A percentile compares a stretch with the other conserved stretches of the same genome.
These are phyloP conservation scores for Fistularia tabacaria DNA, from an alignment of 2,797 vertebrate species.

Conservation along the genomic window DNA sequence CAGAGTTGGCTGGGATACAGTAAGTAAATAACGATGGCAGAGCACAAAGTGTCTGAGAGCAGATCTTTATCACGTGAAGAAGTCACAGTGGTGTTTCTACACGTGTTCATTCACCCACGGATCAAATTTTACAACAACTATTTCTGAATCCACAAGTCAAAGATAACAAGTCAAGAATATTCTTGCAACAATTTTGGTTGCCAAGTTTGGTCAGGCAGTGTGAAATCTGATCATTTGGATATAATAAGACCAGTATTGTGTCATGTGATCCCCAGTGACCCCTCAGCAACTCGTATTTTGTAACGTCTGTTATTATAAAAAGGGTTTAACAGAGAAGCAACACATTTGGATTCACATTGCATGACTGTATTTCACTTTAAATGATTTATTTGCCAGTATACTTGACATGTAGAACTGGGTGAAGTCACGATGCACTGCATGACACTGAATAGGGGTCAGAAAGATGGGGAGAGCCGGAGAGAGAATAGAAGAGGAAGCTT, in stretches of 20 bases:
- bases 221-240: constrained; percentile 8
- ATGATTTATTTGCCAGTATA: background rate
- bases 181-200: constrained; percentile 1
- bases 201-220: constrained; percentile 7
- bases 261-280: background rate
- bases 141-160: background rate
- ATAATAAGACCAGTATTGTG: background rate
- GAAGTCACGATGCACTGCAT: constrained; percentile 2
- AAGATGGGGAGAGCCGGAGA: constrained; percentile 7
- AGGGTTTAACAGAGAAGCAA: background rate
- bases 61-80: too few species aligned
- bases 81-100: background rate
- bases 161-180: constrained; percentile 7
- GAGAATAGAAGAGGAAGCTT: constrained; percentile 19
- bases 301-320: background rate
- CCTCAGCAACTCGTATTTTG: background rate
- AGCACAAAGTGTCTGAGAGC: background rate
- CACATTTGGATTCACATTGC: background rate
- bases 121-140: constrained; percentile 12
- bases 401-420: constrained; percentile 8
- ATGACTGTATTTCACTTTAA: too few species aligned
- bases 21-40: too few species aligned
- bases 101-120: background rate
- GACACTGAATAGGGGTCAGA: constrained; percentile 5
- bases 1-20: too few species aligned